A percentile compares a stretch with the other conserved stretches of the same genome.
These are phyloP conservation scores for Diacarnus erythraeanus DNA, from an alignment of 37 sponge, comb jelly and placozoan species.

Conservation along the genomic window DNA sequence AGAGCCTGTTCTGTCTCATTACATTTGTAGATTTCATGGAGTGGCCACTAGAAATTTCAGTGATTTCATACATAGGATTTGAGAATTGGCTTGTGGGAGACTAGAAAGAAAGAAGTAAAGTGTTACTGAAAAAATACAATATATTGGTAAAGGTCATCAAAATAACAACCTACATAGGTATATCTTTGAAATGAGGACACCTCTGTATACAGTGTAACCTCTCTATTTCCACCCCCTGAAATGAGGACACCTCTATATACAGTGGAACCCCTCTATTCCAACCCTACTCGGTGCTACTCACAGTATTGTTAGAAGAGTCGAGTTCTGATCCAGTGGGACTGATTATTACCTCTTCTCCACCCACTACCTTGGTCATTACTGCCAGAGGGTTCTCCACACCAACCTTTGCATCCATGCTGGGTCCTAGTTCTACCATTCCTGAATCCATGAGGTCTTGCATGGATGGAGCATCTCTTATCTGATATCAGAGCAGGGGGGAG, in stretches of 20 bases:
- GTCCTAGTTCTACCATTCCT: slow-evolving; percentile 4
- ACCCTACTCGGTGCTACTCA: too few species aligned
- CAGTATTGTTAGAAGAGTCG: background rate
- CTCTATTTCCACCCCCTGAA: too few species aligned
- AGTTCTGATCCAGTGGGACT: background rate
- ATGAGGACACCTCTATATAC: too few species aligned
- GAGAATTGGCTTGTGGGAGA: too few species aligned
- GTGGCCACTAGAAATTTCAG: background rate
- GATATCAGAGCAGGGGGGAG: background rate
- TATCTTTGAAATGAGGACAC: too few species aligned
- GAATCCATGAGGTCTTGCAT: slow-evolving; percentile 10
- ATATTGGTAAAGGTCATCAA: background rate
- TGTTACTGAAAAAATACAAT: background rate
- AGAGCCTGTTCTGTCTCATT: too few species aligned
- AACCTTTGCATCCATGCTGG: background rate
- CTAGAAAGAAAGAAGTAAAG: too few species aligned
- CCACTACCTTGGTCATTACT: background rate
- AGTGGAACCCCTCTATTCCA: too few species aligned
- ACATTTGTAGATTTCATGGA: background rate
- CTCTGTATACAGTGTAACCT: too few species aligned
- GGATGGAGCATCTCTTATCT: background rate
- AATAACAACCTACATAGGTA: too few species aligned
- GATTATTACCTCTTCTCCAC: slow-evolving; percentile 1
- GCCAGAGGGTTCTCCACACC: slow-evolving; percentile 33
- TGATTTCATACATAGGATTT: background rate